phyloP scores from a whole-genome alignment of 2,113 vertebrate species.

The Collichthys lucidus region DNA sequence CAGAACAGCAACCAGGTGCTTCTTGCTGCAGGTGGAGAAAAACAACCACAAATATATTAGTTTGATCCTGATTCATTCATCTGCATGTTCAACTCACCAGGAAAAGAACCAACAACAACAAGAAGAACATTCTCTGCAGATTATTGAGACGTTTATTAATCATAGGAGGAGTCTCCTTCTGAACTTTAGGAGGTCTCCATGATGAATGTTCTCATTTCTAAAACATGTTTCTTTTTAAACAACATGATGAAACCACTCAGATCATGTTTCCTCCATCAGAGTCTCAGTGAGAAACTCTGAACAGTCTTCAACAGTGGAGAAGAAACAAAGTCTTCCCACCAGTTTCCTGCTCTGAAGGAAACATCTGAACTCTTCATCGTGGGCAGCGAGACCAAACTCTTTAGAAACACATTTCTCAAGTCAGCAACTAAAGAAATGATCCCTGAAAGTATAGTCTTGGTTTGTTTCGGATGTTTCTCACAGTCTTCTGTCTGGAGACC shows the following conservation, averaged over 20 bases:
- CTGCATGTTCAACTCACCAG: not conserved
- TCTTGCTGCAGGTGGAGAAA: conserved; percentile 67
- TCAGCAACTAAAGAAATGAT: conserved; percentile 68
- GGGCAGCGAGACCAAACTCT: conserved; percentile 52
- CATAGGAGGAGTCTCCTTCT: not conserved
- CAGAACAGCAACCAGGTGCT: conserved; percentile 80
- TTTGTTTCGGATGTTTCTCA: not conserved
- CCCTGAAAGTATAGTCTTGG: conserved; percentile 65
- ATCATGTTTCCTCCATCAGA: no score
- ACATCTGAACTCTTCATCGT: conserved; percentile 49
- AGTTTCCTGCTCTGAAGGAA: conserved; percentile 61
- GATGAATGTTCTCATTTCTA: not conserved
- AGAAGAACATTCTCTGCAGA: not conserved
- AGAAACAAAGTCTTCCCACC: conserved; percentile 30
- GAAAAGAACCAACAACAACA: not conserved
- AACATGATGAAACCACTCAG: no score
- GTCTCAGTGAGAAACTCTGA: not conserved
- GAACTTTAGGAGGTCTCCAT: not conserved
- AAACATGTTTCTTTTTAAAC: no score
- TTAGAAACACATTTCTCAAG: conserved; percentile 59
- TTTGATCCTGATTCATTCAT: not conserved
- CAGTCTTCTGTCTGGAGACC: not conserved
- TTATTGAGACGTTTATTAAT: not conserved
- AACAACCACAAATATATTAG: not conserved
- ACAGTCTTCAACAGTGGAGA: conserved; percentile 59